Base-by-base conservation (phyloP, 2,888 invertebrate species). In the Anticlea derivata region DNA sequence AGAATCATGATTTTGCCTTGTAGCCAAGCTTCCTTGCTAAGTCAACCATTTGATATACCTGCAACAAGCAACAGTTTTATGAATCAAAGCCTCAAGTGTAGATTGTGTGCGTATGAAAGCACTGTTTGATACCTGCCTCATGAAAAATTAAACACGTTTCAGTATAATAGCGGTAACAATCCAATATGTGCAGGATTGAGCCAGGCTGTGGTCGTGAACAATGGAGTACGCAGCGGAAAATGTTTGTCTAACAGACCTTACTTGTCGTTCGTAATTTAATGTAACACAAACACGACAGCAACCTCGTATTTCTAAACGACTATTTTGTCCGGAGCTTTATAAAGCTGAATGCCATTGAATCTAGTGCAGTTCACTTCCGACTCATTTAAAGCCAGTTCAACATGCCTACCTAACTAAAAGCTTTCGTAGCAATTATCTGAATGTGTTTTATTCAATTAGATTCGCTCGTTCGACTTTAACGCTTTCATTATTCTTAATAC, bases 221-320 rank as follows among this genome's bases (percentile, higher is more conserved):
- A 79, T 78, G 65, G 65, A 72, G 70, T 75, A 70, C 64, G 68
- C 72, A 73, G 71, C 70, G 60, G 69, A 68, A 76, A 78, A 76
- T 80, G 70, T 82, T 80, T 78, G 68, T 70, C 65, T 70, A 72
- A 72, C 76, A 76, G 69, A 75, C 73, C 74, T 73, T 73, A 75
- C 73, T 71, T 73, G 65, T 65, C 67, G 70, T 75, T 73, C 68
- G 70, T 77, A 80, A 81, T 82, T 80, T 75, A 79, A 82, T 77
- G 74, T 72, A 76, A 78, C 64, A 72, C 73, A 83, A 83, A 82
- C 75, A 80, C 73, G 72, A 78, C 72, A 80, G 75, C 75, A 77
- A 71, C 72, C 64, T 72, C 70, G 70, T 69, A 70, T 70, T 77
- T 68, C 73, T 69, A 71, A 78, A 75, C 71, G 64, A 54, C 61